These are phyloP conservation scores for Seriola rivoliana DNA, from an alignment of 2,113 vertebrate genomes.

Conservation along the genomic window DNA sequence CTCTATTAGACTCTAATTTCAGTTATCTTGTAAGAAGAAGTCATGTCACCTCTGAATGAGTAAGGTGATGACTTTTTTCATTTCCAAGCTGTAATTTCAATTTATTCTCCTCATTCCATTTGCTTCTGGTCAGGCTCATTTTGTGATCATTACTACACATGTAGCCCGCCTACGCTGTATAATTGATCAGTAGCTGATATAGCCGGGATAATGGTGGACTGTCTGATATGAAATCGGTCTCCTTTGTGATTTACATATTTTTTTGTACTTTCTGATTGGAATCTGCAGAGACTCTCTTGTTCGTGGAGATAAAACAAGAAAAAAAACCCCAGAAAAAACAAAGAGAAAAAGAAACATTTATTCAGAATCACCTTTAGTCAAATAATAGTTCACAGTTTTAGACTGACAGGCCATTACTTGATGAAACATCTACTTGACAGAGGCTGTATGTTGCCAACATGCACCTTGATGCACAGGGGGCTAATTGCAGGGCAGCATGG, in stretches of 20 bases:
- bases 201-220: conserved; percentile 13
- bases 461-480: conserved; percentile 50
- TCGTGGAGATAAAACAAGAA: not conserved
- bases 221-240: conserved; percentile 27
- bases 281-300: conserved; percentile 6
- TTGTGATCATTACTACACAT: conserved; percentile 19
- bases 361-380: not conserved
- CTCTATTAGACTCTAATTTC: conserved; percentile 44
- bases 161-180: not conserved
- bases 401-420: conserved; percentile 46
- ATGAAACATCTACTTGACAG: conserved; percentile 41
- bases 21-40: conserved; percentile 30
- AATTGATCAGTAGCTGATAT: conserved; percentile 18
- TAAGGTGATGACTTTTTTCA: conserved; percentile 36
- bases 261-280: not conserved
- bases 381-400: conserved; percentile 43
- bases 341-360: not conserved
- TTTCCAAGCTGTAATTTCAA: conserved; percentile 26
- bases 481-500: conserved; percentile 61
- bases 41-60: conserved; percentile 45
- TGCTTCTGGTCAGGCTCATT: conserved; percentile 31
- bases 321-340: not conserved
- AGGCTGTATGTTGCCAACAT: conserved; percentile 15
- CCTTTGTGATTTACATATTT: not conserved
- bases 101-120: conserved; percentile 38